These are phyloP conservation scores for Pangasianodon hypophthalmus DNA, from an alignment of 2,113 vertebrate species.

Conservation along the genomic window DNA sequence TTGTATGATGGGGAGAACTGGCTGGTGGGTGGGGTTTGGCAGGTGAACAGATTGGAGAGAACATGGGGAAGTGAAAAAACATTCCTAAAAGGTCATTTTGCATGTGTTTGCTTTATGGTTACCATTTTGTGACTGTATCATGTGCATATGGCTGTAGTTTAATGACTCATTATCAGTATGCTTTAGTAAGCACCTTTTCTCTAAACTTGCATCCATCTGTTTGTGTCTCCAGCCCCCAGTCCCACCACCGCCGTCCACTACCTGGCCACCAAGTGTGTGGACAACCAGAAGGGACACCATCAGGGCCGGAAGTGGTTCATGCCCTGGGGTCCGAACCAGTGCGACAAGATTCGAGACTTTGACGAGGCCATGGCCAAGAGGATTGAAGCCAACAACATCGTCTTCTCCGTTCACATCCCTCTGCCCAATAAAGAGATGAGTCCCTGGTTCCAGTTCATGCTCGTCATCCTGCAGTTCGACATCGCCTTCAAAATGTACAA, in stretches of 20 bases:
- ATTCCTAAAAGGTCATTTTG: too few species aligned
- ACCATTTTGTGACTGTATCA: background rate
- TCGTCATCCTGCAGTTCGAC: slow-evolving; percentile 93
- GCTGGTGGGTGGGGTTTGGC: background rate
- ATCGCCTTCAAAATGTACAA: slow-evolving; percentile 92
- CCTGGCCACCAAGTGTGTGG: slow-evolving; percentile 88
- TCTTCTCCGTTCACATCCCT: slow-evolving; percentile 91
- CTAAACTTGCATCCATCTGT: slow-evolving; percentile 11
- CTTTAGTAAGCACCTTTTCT: background rate
- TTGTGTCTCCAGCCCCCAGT: slow-evolving; percentile 82
- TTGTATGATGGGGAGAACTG: background rate
- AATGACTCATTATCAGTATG: background rate
- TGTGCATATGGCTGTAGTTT: background rate
- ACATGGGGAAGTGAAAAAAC: too few species aligned
- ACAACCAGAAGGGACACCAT: slow-evolving; percentile 78
- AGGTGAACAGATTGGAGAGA: background rate
- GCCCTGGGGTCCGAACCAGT: slow-evolving; percentile 89
- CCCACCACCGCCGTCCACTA: slow-evolving; percentile 85
- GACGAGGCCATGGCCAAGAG: slow-evolving; percentile 85
- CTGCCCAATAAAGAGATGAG: slow-evolving; percentile 90
- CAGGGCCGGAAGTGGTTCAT: slow-evolving; percentile 85
- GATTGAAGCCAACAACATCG: slow-evolving; percentile 94
- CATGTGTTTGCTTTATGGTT: background rate
- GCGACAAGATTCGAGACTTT: slow-evolving; percentile 85
- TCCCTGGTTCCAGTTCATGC: slow-evolving; percentile 98